Evolutionary conservation across 1,140 invertebrate species (phyloP), one percentile per base, ranked within the genome.

Genomic region (Bicyclus anynana): DNA sequence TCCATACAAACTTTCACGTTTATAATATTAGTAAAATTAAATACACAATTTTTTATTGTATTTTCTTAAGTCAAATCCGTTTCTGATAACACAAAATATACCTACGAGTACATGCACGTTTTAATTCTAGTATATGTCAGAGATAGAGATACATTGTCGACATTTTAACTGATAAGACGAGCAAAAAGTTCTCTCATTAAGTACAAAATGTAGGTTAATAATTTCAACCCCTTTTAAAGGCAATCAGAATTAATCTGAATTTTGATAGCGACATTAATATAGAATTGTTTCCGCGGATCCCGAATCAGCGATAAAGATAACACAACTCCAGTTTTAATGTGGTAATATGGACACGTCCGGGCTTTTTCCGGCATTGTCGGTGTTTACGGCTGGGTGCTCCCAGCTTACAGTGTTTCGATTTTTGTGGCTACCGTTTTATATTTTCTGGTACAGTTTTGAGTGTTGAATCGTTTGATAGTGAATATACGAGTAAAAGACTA

Each of bases 271-370:
- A 42, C 53, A 61, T 61, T 65, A 61, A 65, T 59, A 59, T 51
- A 62, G 58, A 67, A 67, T 53, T 61, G 59, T 62, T 61, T 63
- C 54, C 40, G 53, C 40, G 37, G 23, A 53, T 23, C 33, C 42
- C 38, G 44, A 60, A 65, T 69, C 64, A 67, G 50, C 58, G 59
- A 53, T 58, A 65, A 60, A 69, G 67, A 72, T 72, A 72, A 72
- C 62, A 55, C 49, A 51, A 50, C 53, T 57, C 64, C 62, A 47
- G 62, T 69, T 69, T 69, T 61, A 67, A 73, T 73, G 66, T 66
- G 48, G 57, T 61, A 47, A 49, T 62, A 38, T 49, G 33, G 53
- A 56, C 27, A 48, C 44, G 53, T 56, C 53, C 49, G 49, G 17
- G 5, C 35, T 51, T 35, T 51, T 51, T 38, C 49, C 33, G 37